phyloP scores from a whole-genome alignment of 2,113 vertebrate genomes.

The Chloropsis cyanopogon region DNA sequence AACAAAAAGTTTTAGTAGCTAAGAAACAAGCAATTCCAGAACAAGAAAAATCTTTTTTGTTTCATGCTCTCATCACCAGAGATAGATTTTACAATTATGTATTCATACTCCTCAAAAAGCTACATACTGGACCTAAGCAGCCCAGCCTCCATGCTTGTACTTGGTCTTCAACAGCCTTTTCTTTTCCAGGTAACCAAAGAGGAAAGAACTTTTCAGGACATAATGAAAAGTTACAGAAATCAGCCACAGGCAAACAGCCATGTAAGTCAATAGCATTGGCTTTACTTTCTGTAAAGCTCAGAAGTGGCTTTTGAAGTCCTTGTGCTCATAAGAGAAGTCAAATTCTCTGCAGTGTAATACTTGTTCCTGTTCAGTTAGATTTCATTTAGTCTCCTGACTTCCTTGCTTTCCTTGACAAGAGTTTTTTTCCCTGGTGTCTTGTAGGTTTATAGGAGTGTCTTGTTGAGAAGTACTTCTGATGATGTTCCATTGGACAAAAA shows the following conservation, averaged over 20 bases:
- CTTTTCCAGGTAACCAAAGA: slow-evolving; percentile 88
- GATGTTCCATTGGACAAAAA: slow-evolving; percentile 33
- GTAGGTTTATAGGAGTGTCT: slow-evolving; percentile 94
- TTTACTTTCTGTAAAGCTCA: background rate
- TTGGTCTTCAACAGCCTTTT: background rate
- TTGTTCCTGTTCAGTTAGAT: background rate
- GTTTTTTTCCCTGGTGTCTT: background rate
- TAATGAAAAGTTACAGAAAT: slow-evolving; percentile 98
- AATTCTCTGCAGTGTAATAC: background rate
- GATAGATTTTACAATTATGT: background rate
- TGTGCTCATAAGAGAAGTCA: background rate
- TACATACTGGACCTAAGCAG: background rate
- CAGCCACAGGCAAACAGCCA: slow-evolving; percentile 96
- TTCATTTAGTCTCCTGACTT: background rate
- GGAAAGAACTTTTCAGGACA: slow-evolving; percentile 93
- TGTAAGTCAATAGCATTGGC: slow-evolving; percentile 73
- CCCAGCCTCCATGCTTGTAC: background rate
- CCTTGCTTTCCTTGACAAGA: background rate
- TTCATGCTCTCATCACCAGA: background rate
- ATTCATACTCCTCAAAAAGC: background rate
- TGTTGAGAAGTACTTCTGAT: slow-evolving; percentile 74
- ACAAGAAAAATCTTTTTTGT: background rate
- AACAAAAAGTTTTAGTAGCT: background rate
- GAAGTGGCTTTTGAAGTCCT: background rate
- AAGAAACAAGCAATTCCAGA: background rate